Evolutionary conservation across 2,113 vertebrate genomes (phyloP).

Genomic region (Hyaena hyaena): DNA sequence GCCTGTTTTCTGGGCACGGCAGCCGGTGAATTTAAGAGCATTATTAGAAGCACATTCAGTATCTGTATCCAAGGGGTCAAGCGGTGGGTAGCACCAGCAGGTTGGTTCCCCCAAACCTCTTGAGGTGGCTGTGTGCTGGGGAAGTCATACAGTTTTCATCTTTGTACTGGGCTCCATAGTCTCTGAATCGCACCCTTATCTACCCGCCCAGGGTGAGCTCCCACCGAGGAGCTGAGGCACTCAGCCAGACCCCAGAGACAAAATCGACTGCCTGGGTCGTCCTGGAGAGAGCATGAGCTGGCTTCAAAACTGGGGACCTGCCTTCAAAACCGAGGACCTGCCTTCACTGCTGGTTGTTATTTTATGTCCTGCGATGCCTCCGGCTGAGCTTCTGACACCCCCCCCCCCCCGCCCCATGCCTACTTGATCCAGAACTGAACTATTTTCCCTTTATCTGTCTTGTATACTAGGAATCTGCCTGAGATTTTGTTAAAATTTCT

Average conservation of each 20-base stretch:
- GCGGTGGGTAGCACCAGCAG: not conserved
- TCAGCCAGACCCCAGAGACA: not conserved
- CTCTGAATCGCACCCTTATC: not conserved
- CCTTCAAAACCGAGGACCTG: too few species aligned
- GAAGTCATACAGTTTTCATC: not conserved
- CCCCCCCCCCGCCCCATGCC: accelerated
- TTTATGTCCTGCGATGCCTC: not conserved
- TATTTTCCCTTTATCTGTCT: not conserved
- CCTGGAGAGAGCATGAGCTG: not conserved
- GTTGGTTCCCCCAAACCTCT: not conserved
- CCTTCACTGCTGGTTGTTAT: not conserved
- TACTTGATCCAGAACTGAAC: not conserved
- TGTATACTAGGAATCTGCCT: not conserved
- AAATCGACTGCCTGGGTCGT: not conserved
- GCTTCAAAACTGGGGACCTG: not conserved
- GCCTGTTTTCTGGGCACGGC: too few species aligned
- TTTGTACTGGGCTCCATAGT: not conserved
- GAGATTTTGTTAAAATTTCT: not conserved
- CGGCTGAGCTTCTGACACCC: not conserved
- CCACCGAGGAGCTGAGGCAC: not conserved
- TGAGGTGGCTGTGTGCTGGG: not conserved
- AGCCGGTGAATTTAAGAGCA: not conserved
- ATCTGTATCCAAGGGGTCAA: not conserved
- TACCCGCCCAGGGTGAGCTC: not conserved
- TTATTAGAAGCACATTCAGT: not conserved